Base-by-base conservation (phyloP, 2,113 vertebrate genomes). In the Ameiurus melas region DNA sequence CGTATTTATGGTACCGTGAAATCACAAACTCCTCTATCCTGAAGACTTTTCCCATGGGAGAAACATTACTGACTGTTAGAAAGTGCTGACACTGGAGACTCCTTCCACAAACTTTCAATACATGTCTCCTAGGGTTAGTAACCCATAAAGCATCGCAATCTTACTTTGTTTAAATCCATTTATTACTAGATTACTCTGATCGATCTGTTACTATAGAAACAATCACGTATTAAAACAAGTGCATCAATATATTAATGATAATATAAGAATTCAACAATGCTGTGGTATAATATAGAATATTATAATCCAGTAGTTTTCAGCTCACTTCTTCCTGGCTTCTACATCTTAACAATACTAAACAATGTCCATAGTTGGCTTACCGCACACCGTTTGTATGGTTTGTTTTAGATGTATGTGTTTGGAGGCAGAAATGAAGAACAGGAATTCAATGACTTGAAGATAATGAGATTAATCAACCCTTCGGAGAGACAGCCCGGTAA, bases 401-500 rank as follows among this genome's bases (percentile, higher is more conserved):
- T 87, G n/a, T 89, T 91, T 68, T 90, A 95, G 93, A 87, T 96
- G 73, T 96, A 94, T 89, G 90, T 95, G 25, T 95, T 96, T 90
- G 93, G 92, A 68, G 92, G 94, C 83, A 93, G 60, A 66, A 95
- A 96, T 88, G 93, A 94, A 87, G 95, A 96, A 88, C 92, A 95
- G 90, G 94, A 94, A 79, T 94, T 95, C 12, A 95, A 87, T 89
- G 94, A 95, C 51, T 78, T 93, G 90, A 95, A 92, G 87, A 92
- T 93, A 87, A 96, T 96, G 93, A 97, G 92, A 87, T 89, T 96
- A 86, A 96, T 92, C 51, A 95, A 95, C 53, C 94, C 93, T 39
- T 96, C 95, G 30, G 94, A 96, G 86, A 93, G 94, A 87, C 94
- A 97, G 53, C 96, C 94, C 92, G 95, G 94, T 96, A 93, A 68